Evolutionary conservation across 2,797 vertebrate genomes (phyloP), one percentile per base, ranked within the genome.

Genomic region (Acanthurus lineatus): DNA sequence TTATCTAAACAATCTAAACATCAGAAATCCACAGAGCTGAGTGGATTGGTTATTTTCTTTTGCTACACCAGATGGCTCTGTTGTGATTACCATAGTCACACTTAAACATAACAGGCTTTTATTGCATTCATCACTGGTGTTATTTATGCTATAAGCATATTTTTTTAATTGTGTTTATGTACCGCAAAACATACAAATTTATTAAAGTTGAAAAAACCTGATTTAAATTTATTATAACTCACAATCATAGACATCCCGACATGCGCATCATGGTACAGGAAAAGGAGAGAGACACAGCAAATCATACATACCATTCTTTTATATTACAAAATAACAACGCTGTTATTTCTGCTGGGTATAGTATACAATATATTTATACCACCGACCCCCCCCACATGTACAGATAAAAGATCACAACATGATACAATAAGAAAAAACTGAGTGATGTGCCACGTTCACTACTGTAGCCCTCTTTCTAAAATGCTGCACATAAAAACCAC

Each of bases 241-340:
- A 96, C 94, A 94, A 93, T 95, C 76, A 83, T 88, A 80, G 74
- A 94, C 95, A 93, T 72, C 92, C 93, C 81, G 87, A 96, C 92
- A 95, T 90, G 82, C 96, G 95, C 93, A 94, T 92, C 89, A 92
- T 92, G 91, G 89, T 94, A 95, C 92, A 92, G 92, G 88, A 95
- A 96, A 89, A 74, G 84, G 93, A 93, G 93, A 94, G 71, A 79
- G 79, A 96, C 93, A 93, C 79, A n/a, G 85, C 85, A 88, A 90
- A 90, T 95, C 89, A 86, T 95, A 96, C 96, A 93, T 97, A 97
- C 93, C 96, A 65, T 77, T 93, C 76, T 92, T 88, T 95, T 95
- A 95, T 92, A 91, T 95, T 94, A 96, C 93, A 97, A 97, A 97
- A 96, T 95, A 96, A 91, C 92, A 92, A 86, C 88, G 92, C 88